Evolutionary conservation across 1,140 invertebrate genomes (phyloP).

Genomic region (Penaeus japonicus): DNA sequence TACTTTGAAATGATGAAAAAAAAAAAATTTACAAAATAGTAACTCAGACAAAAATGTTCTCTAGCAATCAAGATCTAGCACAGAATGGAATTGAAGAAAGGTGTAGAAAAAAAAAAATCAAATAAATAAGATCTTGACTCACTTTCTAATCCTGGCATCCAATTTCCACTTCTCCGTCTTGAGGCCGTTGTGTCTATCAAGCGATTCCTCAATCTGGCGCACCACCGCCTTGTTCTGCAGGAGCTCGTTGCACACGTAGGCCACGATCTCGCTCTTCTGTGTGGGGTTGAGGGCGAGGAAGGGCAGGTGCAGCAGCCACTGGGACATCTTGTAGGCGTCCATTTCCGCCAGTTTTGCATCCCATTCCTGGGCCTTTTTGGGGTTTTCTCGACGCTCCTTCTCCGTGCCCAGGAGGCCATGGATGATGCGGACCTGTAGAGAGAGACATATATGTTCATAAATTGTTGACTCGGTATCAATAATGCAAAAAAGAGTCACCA

Average conservation of each 20-base stretch:
- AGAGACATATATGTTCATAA: not conserved
- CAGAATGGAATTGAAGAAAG: not conserved
- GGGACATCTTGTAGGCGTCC: slow-evolving; percentile 71
- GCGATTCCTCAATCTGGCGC: slow-evolving; percentile 67
- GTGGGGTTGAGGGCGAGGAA: slow-evolving; percentile 87
- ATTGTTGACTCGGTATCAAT: not conserved
- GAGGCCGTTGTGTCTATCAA: slow-evolving; percentile 67
- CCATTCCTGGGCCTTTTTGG: slow-evolving; percentile 56
- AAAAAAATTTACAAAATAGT: too few species aligned
- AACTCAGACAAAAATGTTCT: too few species aligned
- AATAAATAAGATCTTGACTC: not conserved
- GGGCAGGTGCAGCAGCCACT: slow-evolving; percentile 79
- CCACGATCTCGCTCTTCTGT: slow-evolving; percentile 85
- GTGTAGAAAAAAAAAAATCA: not conserved
- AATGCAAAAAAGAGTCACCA: not conserved
- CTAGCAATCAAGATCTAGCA: too few species aligned
- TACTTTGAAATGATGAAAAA: too few species aligned
- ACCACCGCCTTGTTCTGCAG: slow-evolving; percentile 89
- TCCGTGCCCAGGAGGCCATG: slow-evolving; percentile 49
- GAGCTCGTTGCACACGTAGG: slow-evolving; percentile 92
- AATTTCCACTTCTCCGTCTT: slow-evolving; percentile 78
- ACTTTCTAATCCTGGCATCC: slow-evolving; percentile 68
- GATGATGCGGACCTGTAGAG: slow-evolving; percentile 44
- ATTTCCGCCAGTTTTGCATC: slow-evolving; percentile 52
- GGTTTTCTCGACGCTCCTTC: slow-evolving; percentile 47